Conservation (phyloP, 2,113 vertebrate species). For the Pao palembangensis region DNA sequence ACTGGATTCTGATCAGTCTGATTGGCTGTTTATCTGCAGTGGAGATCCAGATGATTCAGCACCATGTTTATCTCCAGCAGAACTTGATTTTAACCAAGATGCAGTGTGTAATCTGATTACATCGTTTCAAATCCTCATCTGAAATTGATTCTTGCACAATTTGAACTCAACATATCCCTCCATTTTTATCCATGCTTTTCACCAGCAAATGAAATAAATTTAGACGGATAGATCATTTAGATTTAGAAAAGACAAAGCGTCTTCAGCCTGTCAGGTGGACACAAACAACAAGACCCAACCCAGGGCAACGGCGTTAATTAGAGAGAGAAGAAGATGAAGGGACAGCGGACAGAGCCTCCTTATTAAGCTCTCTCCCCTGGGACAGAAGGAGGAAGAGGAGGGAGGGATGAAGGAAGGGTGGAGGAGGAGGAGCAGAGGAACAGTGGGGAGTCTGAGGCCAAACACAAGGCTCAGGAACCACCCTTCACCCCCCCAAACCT, state of each 20-base stretch:
- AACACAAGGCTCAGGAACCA: constrained; percentile 61
- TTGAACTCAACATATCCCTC: no score
- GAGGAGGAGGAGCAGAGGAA: constrained; percentile 50
- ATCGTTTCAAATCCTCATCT: no score
- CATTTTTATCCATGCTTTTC: no score
- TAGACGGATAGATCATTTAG: no score
- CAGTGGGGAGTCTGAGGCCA: constrained; percentile 70
- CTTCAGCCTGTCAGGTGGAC: constrained; percentile 49
- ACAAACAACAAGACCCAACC: constrained; percentile 64
- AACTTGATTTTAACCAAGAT: no score
- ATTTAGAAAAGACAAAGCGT: constrained; percentile 41
- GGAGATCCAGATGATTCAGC: no score
- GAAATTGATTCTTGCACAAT: no score
- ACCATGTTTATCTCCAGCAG: no score
- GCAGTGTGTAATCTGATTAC: no score
- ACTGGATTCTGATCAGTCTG: no score
- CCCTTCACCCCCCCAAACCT: constrained; percentile 43
- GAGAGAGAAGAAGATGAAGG: constrained; percentile 27
- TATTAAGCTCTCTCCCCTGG: constrained; percentile 65
- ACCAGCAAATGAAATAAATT: no score
- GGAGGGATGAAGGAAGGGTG: constrained; percentile 52
- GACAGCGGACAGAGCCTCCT: constrained; percentile 61
- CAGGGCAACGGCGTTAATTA: constrained; percentile 66
- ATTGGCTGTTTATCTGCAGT: no score
- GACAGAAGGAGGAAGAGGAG: constrained; percentile 48